These are phyloP conservation scores for Oscheius sp. DNA, from an alignment of 2,888 invertebrate genomes.

Conservation along the genomic window DNA sequence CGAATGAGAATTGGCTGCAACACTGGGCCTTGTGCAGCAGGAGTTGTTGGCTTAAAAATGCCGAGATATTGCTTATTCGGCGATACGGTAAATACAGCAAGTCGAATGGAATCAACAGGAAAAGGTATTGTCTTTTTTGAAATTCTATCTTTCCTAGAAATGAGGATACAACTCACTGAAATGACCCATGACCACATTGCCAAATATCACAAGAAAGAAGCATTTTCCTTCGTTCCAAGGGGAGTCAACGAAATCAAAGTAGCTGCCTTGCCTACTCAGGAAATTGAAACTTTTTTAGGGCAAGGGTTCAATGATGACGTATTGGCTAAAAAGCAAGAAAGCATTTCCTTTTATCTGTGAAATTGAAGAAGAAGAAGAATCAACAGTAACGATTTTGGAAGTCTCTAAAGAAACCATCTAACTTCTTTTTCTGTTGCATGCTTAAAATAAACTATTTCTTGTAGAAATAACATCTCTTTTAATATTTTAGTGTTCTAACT, in stretches of 20 bases:
- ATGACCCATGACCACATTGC: not conserved
- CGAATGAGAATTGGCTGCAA: conserved; percentile 4
- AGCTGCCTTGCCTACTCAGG: not conserved
- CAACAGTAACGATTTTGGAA: too few species aligned
- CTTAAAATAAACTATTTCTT: too few species aligned
- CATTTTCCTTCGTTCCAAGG: not conserved
- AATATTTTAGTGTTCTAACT: too few species aligned
- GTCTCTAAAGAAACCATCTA: too few species aligned
- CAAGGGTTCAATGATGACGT: conserved; percentile 2
- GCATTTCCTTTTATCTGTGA: not conserved
- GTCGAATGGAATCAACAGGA: conserved; percentile 10
- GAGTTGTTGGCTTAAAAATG: conserved; percentile 15
- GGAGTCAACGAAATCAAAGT: conserved; percentile 1
- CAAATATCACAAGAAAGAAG: not conserved
- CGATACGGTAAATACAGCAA: conserved; percentile 13
- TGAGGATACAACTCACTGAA: conserved; percentile 7
- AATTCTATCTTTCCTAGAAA: not conserved
- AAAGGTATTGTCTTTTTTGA: not conserved
- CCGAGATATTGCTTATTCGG: conserved; percentile 10
- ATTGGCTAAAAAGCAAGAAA: conserved; percentile 2
- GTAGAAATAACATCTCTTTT: too few species aligned
- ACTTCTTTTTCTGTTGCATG: too few species aligned
- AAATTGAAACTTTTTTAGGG: not conserved
- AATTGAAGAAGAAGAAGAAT: not conserved
- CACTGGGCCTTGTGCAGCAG: conserved; percentile 10